Conservation (phyloP, 1,140 invertebrate species). For the Drosophila rhopaloa region DNA sequence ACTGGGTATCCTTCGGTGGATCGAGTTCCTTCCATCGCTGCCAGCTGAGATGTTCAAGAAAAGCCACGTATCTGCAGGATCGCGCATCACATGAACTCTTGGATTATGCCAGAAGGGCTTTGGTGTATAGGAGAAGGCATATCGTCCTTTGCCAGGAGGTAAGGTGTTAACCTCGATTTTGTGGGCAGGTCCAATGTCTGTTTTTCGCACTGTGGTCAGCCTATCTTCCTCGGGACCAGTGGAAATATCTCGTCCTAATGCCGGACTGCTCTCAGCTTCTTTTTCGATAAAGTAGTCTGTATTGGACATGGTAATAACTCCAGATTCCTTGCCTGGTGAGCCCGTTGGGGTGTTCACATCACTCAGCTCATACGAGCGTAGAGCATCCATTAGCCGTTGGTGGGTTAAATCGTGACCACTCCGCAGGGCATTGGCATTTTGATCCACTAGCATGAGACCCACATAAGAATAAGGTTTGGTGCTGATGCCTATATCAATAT, state of each 20-base stretch:
- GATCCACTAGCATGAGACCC: slow-evolving; percentile 94
- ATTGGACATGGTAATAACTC: slow-evolving; percentile 80
- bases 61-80: slow-evolving; percentile 92
- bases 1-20: slow-evolving; percentile 89
- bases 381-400: slow-evolving; percentile 80
- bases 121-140: slow-evolving; percentile 94
- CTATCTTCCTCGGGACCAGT: slow-evolving; percentile 67
- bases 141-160: slow-evolving; percentile 93
- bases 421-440: slow-evolving; percentile 91
- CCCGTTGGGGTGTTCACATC: slow-evolving; percentile 74
- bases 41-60: slow-evolving; percentile 92
- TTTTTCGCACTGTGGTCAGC: slow-evolving; percentile 76
- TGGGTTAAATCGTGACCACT: slow-evolving; percentile 84
- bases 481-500: slow-evolving; percentile 90
- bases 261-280: slow-evolving; percentile 65
- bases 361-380: slow-evolving; percentile 84
- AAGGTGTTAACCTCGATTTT: slow-evolving; percentile 88
- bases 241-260: slow-evolving; percentile 39
- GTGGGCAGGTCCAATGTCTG: slow-evolving; percentile 83
- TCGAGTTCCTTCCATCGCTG: slow-evolving; percentile 84
- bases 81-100: slow-evolving; percentile 90
- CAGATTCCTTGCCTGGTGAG: slow-evolving; percentile 79
- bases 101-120: slow-evolving; percentile 91
- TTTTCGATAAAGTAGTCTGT: slow-evolving; percentile 77
- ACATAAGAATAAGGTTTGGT: slow-evolving; percentile 94